These are phyloP conservation scores for Epinotia bilunana DNA, from an alignment of 2,888 invertebrate species.

Conservation along the genomic window DNA sequence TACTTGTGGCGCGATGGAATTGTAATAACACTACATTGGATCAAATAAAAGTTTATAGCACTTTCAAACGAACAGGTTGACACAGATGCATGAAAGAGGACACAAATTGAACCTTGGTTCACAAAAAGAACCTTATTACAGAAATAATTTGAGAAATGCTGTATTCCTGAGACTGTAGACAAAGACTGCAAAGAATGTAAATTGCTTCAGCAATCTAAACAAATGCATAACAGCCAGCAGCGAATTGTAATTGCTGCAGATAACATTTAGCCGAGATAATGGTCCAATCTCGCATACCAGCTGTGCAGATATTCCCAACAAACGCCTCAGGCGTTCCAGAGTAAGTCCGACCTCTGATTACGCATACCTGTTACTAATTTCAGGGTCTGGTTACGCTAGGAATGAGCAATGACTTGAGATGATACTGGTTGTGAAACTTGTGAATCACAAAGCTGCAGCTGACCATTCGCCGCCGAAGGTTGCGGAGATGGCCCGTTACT, in stretches of 20 bases:
- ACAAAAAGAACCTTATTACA: neutral
- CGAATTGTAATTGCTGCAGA: constrained; percentile 56
- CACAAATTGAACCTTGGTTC: neutral
- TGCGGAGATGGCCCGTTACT: constrained; percentile 47
- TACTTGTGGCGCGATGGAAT: constrained; percentile 12
- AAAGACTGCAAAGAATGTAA: constrained; percentile 23
- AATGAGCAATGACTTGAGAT: neutral
- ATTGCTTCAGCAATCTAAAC: constrained; percentile 30
- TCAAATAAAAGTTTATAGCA: constrained; percentile 13
- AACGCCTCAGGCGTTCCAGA: neutral
- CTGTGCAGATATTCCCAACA: constrained; percentile 1
- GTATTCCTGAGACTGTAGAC: neutral
- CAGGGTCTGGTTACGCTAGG: neutral
- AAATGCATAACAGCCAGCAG: constrained; percentile 48
- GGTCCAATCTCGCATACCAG: constrained; percentile 63
- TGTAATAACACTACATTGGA: neutral
- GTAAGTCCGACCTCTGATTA: neutral
- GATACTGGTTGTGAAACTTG: neutral
- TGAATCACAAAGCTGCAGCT: constrained; percentile 47
- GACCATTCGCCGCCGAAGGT: constrained; percentile 67
- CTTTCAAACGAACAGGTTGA: constrained; percentile 4
- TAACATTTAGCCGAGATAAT: constrained; percentile 56
- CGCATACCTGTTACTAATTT: neutral
- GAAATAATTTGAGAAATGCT: neutral
- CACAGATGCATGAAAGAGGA: too few species aligned